Evolutionary conservation across 1,140 invertebrate species (phyloP), one percentile per base, ranked within the genome.

Genomic region (Eulimnadia texana): DNA sequence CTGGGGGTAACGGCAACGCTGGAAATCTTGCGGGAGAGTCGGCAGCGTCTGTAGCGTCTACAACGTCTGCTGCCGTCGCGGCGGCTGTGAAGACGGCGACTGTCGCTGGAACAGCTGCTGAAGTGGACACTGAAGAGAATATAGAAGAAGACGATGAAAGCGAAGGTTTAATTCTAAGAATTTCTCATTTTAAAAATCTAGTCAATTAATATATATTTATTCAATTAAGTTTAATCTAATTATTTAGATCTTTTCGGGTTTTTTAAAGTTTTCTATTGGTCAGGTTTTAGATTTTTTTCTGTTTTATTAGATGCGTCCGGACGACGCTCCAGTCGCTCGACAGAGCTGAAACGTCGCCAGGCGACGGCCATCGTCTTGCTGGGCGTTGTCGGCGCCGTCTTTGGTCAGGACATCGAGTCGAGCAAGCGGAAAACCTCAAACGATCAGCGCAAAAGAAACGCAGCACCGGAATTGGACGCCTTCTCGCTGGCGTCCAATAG

Each of bases 311-410:
- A 78, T 68, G 68, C 76, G 25, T 73, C 73, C 58, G 77, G 85
- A 47, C 78, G 85, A 33, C 90, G 87, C 71, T 86, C 88, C 2
- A 90, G 88, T 6, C 90, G 86, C 67, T 73, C 85, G 0, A 84
- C 86, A 0, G 91, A 98, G 74, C 76, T 93, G 33, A 90, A 93
- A 64, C 79, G 93, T 10, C 96, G 96, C 68, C 93, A 99, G 74
- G 93, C 93, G 0, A 98, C 94, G 0, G 92, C 96, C 0, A 92
- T 99, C 0, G 92, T 99, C 0, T 74, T 99, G 47, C 72, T 99
- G 22, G 95, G 94, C 0, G 94, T 99, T 0, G 94, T 99, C 60
- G 96, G 96, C 0, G 90, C 94, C 0, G 94, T 98, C 74, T 99
- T 98, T 75, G 94, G 95, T 0, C 90, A 95, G 70, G 93, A 90